A percentile compares a stretch with the other conserved stretches of the same genome.
phyloP scores from a whole-genome alignment of 2,113 vertebrate genomes.

The Oceanodroma tethys region DNA sequence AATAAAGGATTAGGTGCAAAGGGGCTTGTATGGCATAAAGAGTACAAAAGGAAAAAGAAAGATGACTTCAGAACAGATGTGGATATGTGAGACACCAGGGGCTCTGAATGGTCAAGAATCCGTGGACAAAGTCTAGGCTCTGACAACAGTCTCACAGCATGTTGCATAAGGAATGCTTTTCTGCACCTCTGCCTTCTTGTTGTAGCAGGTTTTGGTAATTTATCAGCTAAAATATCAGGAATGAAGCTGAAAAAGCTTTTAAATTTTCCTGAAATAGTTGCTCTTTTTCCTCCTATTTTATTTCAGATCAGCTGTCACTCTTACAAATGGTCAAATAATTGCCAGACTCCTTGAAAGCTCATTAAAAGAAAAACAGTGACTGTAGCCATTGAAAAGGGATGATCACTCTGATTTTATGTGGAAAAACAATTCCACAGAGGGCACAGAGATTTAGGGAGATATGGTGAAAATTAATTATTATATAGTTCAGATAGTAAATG shows the following conservation, averaged over 20 bases:
- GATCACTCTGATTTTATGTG: not conserved
- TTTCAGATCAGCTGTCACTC: not conserved
- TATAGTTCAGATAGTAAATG: not conserved
- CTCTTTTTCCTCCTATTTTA: not conserved
- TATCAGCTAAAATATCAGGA: not conserved
- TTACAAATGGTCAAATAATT: not conserved
- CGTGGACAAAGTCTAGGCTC: not conserved
- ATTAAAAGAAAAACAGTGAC: not conserved
- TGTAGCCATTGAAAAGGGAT: not conserved
- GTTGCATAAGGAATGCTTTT: not conserved
- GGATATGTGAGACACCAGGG: not conserved
- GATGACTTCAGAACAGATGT: not conserved
- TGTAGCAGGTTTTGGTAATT: not conserved
- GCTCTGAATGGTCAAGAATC: not conserved
- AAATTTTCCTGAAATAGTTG: not conserved
- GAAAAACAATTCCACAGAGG: not conserved
- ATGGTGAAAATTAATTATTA: not conserved
- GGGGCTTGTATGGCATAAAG: not conserved
- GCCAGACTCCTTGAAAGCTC: not conserved
- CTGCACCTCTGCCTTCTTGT: not conserved
- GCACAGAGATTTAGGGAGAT: not conserved
- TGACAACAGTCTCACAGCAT: not conserved
- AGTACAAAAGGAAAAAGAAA: not conserved
- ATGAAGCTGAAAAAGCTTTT: not conserved
- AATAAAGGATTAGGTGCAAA: not conserved